Evolutionary conservation across 2,888 invertebrate species (phyloP).

Genomic region (Ectemnius cavifrons): DNA sequence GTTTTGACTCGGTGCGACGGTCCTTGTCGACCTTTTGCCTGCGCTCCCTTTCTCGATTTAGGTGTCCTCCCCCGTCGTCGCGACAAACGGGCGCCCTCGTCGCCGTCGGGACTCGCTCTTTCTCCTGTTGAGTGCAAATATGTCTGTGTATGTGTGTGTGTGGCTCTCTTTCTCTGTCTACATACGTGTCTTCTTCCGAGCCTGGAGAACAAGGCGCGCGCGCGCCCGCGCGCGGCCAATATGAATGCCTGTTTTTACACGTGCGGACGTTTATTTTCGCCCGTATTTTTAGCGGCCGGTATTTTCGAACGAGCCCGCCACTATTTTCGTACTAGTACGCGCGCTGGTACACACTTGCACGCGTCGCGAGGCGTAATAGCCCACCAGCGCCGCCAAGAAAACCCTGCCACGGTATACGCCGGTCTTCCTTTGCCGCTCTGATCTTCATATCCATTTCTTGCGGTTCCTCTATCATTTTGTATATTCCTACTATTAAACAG

Average conservation of each 20-base stretch:
- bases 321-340: constrained; percentile 68
- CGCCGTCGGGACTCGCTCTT: constrained; percentile 30
- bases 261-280: constrained; percentile 74
- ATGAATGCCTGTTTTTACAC: constrained; percentile 75
- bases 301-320: constrained; percentile 72
- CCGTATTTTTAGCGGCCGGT: constrained; percentile 72
- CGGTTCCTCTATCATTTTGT: no score
- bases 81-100: constrained; percentile 21
- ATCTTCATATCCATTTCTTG: not conserved
- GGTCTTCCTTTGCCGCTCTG: not conserved
- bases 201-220: constrained; percentile 31
- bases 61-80: no score
- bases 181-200: constrained; percentile 4
- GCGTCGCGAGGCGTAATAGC: constrained; percentile 45
- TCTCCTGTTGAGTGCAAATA: constrained; percentile 21
- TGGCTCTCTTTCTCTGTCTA: not conserved
- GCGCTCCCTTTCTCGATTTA: no score
- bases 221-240: constrained; percentile 61
- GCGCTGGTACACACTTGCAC: constrained; percentile 1
- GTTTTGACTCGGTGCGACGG: no score
- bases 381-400: constrained; percentile 21
- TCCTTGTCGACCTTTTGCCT: no score
- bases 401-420: constrained; percentile 38
- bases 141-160: not conserved
- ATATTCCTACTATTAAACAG: no score